Evolutionary conservation across 1,140 invertebrate genomes (phyloP), one percentile per base, ranked within the genome.

Genomic region (Grapholita molesta): DNA sequence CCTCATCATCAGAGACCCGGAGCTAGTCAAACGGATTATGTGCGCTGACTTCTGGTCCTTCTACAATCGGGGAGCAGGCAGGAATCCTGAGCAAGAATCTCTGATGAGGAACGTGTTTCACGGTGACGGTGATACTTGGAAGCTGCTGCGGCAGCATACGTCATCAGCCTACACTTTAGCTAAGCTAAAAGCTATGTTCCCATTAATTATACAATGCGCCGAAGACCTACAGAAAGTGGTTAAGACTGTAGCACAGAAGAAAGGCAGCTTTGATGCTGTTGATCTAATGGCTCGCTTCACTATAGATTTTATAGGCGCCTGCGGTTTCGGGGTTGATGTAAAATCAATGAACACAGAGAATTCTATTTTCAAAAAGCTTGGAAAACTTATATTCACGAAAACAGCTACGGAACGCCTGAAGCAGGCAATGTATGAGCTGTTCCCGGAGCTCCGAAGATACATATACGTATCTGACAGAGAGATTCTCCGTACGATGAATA

Each of bases 121-220:
- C 33, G 15, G 82, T 3, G 70, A 70, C 0, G 85, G 84, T 2
- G 78, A 86, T 12, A 73, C 85, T 30, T 94, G 94, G 94, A 92
- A 92, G 76, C 73, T 88, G 15, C 75, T 94, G 7, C 75, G 94
- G 52, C 71, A 78, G n/a, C 93, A 93, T 66, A 79, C 94, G 48
- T 92, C 92, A n/a, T 93, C 94, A 4, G 92, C 92, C 2, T 94
- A 94, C 77, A 93, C 93, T 5, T 81, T 89, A 4, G 84, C 86
- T n/a, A 94, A 94, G 81, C 86, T 94, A 64, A 93, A 91, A 77
- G 78, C 81, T 18, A 94, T 94, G 87, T 89, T 86, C 68, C 76
- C 86, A 0, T 68, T 86, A 0, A 84, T 93, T 69, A 6, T 78
- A 0, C 48, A 81, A 7, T 85, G 93, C 8, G 75, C 71, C 0